Evolutionary conservation across 2,113 vertebrate species (phyloP).

Genomic region (Prochilodus magdalenae): DNA sequence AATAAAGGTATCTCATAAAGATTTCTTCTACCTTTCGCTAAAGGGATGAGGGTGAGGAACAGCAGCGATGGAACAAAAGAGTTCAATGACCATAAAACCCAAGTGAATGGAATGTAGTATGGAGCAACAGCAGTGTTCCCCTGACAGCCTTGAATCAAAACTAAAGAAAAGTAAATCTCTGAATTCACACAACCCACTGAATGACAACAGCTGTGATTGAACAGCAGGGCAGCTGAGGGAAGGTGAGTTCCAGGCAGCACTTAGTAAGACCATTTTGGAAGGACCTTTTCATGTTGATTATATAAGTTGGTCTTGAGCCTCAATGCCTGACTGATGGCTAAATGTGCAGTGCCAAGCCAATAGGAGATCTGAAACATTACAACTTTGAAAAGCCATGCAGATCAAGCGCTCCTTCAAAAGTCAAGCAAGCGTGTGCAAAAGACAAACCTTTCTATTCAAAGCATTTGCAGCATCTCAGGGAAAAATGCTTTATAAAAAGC

Average conservation of each 20-base stretch:
- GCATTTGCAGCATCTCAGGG: constrained; percentile 42
- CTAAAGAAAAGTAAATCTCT: constrained; percentile 3
- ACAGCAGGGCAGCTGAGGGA: constrained; percentile 4
- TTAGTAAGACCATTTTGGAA: constrained; percentile 28
- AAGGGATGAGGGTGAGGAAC: background rate
- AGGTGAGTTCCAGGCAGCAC: constrained; percentile 18
- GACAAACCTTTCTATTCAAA: constrained; percentile 26
- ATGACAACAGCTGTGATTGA: constrained; percentile 48
- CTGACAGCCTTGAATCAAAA: constrained; percentile 54
- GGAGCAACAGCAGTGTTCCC: constrained; percentile 12
- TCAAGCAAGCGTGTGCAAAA: constrained; percentile 43
- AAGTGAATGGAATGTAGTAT: constrained; percentile 4
- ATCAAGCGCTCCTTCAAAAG: constrained; percentile 30
- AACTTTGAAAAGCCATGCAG: constrained; percentile 36
- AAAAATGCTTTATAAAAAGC: constrained; percentile 42
- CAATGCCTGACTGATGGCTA: constrained; percentile 46
- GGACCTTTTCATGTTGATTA: constrained; percentile 44
- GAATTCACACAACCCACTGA: constrained; percentile 37
- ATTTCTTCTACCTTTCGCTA: background rate
- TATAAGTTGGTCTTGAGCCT: constrained; percentile 45
- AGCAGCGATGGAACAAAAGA: background rate
- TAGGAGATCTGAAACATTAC: constrained; percentile 8
- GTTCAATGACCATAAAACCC: background rate
- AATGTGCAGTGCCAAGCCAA: constrained; percentile 36
- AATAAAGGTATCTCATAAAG: background rate